These are phyloP conservation scores for Picus viridis DNA, from an alignment of 2,797 vertebrate species.

Conservation along the genomic window DNA sequence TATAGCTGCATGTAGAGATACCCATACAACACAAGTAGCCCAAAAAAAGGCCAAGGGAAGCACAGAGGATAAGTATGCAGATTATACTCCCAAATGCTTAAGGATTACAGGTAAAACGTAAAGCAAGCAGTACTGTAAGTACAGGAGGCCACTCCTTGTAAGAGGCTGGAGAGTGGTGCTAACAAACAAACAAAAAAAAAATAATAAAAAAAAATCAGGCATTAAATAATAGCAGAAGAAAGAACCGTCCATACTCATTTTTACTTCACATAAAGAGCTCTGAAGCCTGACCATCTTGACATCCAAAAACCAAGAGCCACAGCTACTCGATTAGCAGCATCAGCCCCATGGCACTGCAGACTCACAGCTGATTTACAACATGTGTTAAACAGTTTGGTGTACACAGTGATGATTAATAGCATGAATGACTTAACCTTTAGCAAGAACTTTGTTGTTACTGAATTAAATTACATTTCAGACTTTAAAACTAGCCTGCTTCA, in stretches of 20 bases:
- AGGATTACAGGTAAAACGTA: background rate
- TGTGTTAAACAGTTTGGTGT: background rate
- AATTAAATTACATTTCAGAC: background rate
- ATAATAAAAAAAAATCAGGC: background rate
- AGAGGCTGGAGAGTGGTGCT: background rate
- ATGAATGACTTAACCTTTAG: background rate
- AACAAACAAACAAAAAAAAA: background rate
- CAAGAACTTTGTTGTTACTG: background rate
- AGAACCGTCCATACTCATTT: background rate
- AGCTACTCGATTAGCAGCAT: background rate
- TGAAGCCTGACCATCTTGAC: background rate
- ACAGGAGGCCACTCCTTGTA: background rate
- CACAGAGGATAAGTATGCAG: background rate
- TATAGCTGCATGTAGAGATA: background rate
- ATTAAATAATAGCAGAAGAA: background rate
- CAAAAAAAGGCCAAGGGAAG: background rate
- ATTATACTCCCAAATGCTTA: background rate
- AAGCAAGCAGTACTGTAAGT: background rate
- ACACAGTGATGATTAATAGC: background rate
- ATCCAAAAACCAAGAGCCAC: background rate
- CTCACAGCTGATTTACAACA: background rate
- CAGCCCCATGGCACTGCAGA: rapidly evolving
- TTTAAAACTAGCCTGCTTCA: background rate
- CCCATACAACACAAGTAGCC: background rate
- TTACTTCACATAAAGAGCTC: background rate